A percentile compares a stretch with the other conserved stretches of the same genome.
Evolutionary conservation across 2,113 vertebrate species (phyloP).

Genomic region (Alaudala cheleensis): DNA sequence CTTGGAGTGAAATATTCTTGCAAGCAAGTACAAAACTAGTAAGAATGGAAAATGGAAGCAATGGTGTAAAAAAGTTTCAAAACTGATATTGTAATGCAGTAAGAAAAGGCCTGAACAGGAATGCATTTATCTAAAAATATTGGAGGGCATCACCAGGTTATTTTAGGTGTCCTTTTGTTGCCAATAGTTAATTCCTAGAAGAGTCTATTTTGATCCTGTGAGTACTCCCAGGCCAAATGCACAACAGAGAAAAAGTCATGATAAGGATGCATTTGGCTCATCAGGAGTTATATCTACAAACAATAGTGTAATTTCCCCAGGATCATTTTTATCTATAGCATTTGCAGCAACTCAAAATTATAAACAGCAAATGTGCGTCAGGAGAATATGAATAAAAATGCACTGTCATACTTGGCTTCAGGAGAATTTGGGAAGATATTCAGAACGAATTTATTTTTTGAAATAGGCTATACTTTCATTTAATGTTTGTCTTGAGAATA

Average conservation of each 20-base stretch:
- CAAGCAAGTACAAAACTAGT: background rate
- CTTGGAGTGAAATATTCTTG: slow-evolving; percentile 6
- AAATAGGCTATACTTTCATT: background rate
- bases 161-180: slow-evolving; percentile 40
- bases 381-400: slow-evolving; percentile 16
- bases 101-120: slow-evolving; percentile 9
- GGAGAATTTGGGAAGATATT: slow-evolving; percentile 24
- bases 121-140: slow-evolving; percentile 44
- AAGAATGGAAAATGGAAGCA: slow-evolving; percentile 3
- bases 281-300: background rate
- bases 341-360: background rate
- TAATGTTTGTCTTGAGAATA: slow-evolving; percentile 14
- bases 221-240: background rate
- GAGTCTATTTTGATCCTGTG: slow-evolving; percentile 51
- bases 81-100: background rate
- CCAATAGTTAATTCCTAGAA: slow-evolving; percentile 39
- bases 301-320: background rate
- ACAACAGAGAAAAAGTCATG: background rate
- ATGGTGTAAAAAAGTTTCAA: background rate
- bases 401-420: background rate
- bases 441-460: slow-evolving; percentile 14
- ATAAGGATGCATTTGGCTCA: slow-evolving; percentile 1
- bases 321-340: background rate
- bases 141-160: slow-evolving; percentile 20
- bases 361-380: background rate